Conservation (phyloP, 2,888 invertebrate genomes). For the Athetis lepigone region DNA sequence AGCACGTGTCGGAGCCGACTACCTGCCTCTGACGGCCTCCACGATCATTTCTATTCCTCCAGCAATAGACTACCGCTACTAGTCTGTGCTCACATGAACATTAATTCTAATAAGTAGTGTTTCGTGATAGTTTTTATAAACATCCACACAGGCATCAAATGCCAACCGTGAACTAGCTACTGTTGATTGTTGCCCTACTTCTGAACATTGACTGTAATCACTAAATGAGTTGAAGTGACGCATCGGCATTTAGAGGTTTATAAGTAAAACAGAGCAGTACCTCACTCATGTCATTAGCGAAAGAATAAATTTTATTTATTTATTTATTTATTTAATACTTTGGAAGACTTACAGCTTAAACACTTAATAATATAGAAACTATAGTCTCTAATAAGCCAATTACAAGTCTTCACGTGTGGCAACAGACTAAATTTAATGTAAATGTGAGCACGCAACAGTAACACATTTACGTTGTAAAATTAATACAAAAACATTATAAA, state of each 20-base stretch:
- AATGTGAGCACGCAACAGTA: too few species aligned
- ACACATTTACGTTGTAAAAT: too few species aligned
- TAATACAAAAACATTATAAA: too few species aligned
- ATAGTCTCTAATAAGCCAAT: too few species aligned
- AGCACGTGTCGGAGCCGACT: not conserved
- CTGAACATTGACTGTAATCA: constrained; percentile 15
- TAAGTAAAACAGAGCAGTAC: not conserved
- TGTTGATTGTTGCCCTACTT: constrained; percentile 30
- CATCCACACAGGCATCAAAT: constrained; percentile 4
- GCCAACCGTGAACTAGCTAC: constrained; percentile 12
- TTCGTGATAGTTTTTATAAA: constrained; percentile 16
- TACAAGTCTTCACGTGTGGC: too few species aligned
- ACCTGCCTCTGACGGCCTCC: not conserved
- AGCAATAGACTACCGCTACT: not conserved
- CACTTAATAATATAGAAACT: too few species aligned
- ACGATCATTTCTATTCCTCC: not conserved
- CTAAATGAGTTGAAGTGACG: not conserved
- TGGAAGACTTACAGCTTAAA: too few species aligned
- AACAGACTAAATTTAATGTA: too few species aligned
- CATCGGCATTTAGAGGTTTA: not conserved
- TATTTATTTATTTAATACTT: too few species aligned
- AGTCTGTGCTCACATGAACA: not conserved
- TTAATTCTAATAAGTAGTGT: constrained; percentile 6
- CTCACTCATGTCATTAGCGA: too few species aligned
- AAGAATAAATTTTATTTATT: too few species aligned